A percentile compares a stretch with the other conserved stretches of the same genome.
Evolutionary conservation across 1,140 invertebrate species (phyloP).

Genomic region (Antheraea pernyi): DNA sequence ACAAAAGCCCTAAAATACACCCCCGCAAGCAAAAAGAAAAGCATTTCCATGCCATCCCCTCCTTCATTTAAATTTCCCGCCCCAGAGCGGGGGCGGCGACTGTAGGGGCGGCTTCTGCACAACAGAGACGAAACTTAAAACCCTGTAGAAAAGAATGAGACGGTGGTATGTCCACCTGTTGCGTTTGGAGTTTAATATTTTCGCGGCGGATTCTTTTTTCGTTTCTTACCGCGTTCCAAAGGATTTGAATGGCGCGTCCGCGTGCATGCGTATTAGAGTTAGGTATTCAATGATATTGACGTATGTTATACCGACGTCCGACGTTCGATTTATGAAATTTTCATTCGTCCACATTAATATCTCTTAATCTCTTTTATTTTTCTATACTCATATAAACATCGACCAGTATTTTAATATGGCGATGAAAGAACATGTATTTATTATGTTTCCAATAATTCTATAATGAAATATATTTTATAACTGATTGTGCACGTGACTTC

Average conservation of each 20-base stretch:
- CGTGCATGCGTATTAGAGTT: slow-evolving; percentile 68
- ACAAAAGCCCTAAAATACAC: slow-evolving; percentile 69
- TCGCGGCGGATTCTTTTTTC: slow-evolving; percentile 66
- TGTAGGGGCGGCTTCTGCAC: slow-evolving; percentile 67
- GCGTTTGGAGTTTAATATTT: slow-evolving; percentile 67
- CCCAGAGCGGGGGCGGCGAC: slow-evolving; percentile 69
- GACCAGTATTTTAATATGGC: too few species aligned
- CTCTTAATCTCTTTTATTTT: too few species aligned
- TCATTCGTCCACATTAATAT: slow-evolving; percentile 22
- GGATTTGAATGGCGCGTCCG: slow-evolving; percentile 58
- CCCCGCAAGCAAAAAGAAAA: slow-evolving; percentile 76
- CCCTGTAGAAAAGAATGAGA: slow-evolving; percentile 75
- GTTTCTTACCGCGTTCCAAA: slow-evolving; percentile 60
- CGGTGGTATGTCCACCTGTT: slow-evolving; percentile 74
- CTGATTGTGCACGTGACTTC: too few species aligned
- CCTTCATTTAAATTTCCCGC: slow-evolving; percentile 73
- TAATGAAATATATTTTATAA: too few species aligned
- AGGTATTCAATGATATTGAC: slow-evolving; percentile 65
- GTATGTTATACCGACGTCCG: slow-evolving; percentile 22
- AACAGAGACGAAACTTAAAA: slow-evolving; percentile 67
- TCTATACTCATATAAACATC: too few species aligned
- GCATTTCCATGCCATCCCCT: slow-evolving; percentile 71
- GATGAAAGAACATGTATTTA: too few species aligned
- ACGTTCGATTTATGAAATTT: slow-evolving; percentile 52
- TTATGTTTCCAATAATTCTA: too few species aligned